Evolutionary conservation across 2,797 vertebrate species (phyloP).

Genomic region (Betta splendens): DNA sequence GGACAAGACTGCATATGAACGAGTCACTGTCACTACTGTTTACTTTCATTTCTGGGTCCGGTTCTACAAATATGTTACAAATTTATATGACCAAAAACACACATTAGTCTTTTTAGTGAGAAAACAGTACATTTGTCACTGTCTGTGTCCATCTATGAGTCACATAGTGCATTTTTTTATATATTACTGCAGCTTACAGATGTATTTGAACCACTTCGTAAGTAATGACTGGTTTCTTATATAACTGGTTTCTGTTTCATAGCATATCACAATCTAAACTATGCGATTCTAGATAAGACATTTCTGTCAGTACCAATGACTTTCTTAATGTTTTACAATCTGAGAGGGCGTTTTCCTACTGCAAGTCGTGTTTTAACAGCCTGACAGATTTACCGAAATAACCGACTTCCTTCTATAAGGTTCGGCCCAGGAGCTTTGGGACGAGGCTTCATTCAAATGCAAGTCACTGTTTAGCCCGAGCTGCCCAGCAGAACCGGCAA

Average conservation of each 20-base stretch:
- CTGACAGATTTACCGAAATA: neutral
- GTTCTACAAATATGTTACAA: neutral
- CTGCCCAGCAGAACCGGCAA: neutral
- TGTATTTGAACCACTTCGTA: no score
- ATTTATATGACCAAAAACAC: neutral
- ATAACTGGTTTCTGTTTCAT: no score
- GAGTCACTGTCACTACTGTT: neutral
- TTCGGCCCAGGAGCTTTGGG: neutral
- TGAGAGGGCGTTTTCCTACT: constrained; percentile 24
- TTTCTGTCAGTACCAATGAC: neutral
- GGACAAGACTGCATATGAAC: constrained; percentile 12
- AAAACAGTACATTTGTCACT: neutral
- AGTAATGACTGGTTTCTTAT: no score
- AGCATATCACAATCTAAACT: no score
- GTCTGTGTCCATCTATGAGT: neutral
- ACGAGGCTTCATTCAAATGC: neutral
- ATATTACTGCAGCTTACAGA: no score
- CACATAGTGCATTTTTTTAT: no score
- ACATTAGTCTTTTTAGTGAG: neutral
- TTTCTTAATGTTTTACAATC: neutral
- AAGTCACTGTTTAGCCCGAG: neutral
- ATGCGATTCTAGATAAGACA: neutral
- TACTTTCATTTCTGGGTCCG: neutral
- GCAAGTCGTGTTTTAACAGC: neutral
- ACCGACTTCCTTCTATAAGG: neutral